These are phyloP conservation scores for Trichomycterus rosablanca DNA, from an alignment of 2,113 vertebrate species.

Conservation along the genomic window DNA sequence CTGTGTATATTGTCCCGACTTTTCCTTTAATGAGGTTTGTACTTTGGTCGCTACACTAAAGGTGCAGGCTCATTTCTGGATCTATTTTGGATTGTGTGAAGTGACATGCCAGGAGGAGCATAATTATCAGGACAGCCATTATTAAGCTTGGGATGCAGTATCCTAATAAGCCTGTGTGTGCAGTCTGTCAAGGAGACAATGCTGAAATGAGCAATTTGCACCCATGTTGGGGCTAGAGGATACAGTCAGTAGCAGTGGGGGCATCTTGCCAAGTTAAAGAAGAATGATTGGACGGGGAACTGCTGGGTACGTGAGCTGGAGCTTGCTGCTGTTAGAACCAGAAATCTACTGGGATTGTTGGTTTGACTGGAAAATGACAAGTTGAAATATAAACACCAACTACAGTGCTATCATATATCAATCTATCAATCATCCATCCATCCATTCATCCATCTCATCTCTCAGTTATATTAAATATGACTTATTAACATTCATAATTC, in stretches of 20 bases:
- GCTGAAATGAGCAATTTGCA: constrained; percentile 11
- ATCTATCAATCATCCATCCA: too few species aligned
- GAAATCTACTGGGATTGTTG: too few species aligned
- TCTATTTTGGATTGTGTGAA: not conserved
- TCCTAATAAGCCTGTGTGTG: constrained; percentile 14
- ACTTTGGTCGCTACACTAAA: not conserved
- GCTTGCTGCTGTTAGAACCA: too few species aligned
- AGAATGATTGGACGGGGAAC: not conserved
- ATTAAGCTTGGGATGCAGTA: constrained; percentile 17
- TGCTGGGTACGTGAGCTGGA: too few species aligned
- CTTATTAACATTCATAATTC: too few species aligned
- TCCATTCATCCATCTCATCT: too few species aligned
- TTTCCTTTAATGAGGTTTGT: too few species aligned
- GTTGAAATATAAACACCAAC: too few species aligned
- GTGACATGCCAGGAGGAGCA: not conserved
- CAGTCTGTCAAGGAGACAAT: constrained; percentile 6
- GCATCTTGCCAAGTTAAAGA: not conserved
- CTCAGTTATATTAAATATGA: too few species aligned
- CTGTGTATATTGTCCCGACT: too few species aligned
- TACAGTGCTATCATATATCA: too few species aligned
- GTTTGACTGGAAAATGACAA: too few species aligned
- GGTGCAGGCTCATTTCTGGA: not conserved
- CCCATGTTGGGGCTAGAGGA: not conserved
- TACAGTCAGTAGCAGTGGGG: not conserved
- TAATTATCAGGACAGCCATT: constrained; percentile 1